A percentile compares a stretch with the other conserved stretches of the same genome.
Conservation (phyloP, 2,888 invertebrate species). For the Idaea straminata region DNA sequence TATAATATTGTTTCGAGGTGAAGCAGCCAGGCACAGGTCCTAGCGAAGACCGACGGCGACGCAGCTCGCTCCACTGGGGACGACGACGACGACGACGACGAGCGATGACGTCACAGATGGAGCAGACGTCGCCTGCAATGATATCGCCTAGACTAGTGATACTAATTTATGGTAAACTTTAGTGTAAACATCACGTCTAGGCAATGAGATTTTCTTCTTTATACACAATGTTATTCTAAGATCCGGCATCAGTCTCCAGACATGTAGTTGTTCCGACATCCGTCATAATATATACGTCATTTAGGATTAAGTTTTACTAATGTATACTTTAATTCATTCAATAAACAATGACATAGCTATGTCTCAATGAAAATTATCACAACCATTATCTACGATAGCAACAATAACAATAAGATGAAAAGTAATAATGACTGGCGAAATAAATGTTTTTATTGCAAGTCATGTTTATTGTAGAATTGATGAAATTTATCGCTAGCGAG, state of each 20-base stretch:
- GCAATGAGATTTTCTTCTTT: background rate
- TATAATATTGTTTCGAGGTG: constrained; percentile 31
- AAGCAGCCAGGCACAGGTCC: constrained; percentile 56
- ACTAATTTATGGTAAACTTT: background rate
- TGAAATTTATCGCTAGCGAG: background rate
- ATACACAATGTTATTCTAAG: background rate
- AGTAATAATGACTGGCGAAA: background rate
- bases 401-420: background rate
- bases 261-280: background rate
- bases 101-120: constrained; percentile 42
- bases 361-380: background rate
- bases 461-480: background rate
- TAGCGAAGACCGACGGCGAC: constrained; percentile 69
- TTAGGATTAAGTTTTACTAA: no score
- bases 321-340: background rate
- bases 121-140: constrained; percentile 40
- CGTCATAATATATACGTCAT: background rate
- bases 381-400: background rate
- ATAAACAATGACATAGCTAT: background rate
- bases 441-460: background rate
- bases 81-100: constrained; percentile 36
- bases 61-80: constrained; percentile 47
- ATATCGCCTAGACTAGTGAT: constrained; percentile 42
- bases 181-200: background rate
- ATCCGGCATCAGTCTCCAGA: background rate